Evolutionary conservation across 1,140 invertebrate genomes (phyloP).

Genomic region (Cotesia glomerata): DNA sequence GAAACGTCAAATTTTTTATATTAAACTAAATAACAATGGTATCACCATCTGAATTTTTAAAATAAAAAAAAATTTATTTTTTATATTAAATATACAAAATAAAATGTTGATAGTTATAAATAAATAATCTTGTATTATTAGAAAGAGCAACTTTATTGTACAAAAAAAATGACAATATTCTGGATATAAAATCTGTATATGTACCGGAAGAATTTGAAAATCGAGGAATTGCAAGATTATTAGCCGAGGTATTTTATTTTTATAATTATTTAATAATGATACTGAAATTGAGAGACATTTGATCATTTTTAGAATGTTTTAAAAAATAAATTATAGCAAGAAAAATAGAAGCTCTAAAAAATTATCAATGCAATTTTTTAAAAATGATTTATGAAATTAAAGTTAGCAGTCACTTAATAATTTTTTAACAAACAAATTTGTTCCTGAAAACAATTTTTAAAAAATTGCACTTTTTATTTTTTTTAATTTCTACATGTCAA

Average conservation of each 20-base stretch:
- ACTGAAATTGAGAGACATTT: too few species aligned
- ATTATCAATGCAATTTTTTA: too few species aligned
- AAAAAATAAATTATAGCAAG: background rate
- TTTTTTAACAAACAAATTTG: too few species aligned
- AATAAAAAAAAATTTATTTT: too few species aligned
- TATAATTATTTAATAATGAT: background rate
- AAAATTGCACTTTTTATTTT: too few species aligned
- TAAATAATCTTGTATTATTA: slow-evolving; percentile 30
- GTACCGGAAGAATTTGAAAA: slow-evolving; percentile 69
- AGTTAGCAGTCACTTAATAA: too few species aligned
- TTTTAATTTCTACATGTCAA: too few species aligned
- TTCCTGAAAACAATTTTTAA: too few species aligned
- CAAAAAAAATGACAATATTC: slow-evolving; percentile 55
- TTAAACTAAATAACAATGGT: slow-evolving; percentile 36
- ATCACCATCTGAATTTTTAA: slow-evolving; percentile 11
- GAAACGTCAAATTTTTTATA: slow-evolving; percentile 36
- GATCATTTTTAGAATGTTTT: background rate
- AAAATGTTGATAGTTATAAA: too few species aligned
- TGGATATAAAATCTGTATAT: slow-evolving; percentile 67
- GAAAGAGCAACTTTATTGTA: slow-evolving; percentile 63
- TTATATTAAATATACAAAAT: too few species aligned
- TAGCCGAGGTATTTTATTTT: slow-evolving; percentile 66
- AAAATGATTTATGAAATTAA: too few species aligned
- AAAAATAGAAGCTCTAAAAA: background rate
- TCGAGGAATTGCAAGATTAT: slow-evolving; percentile 68